Base-by-base conservation (phyloP, 2,888 invertebrate species). In the Nymphalis polychloros region DNA sequence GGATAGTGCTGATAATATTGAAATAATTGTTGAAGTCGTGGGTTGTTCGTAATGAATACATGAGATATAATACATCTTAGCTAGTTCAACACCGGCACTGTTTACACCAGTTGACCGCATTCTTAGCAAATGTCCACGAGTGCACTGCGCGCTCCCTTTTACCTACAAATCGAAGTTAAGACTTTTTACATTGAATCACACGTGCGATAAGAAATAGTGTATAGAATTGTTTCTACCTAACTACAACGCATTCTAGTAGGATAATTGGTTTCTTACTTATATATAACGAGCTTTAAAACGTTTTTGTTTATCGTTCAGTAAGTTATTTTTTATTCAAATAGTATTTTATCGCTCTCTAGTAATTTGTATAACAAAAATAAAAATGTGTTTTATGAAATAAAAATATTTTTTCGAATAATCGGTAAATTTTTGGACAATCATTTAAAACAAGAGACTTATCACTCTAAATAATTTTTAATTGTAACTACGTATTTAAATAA, bases 71-170 rank as follows among this genome's bases (percentile, higher is more conserved):
- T 57, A 35, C 10, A 57, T 31, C 19, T n/a, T n/a, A 50, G 27
- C 41, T 53, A 23, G n/a, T 31, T 59, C 41, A 8, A 23, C 31
- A 48, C 50, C n/a, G 35, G 64, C 19, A 50, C 35, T 77, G 78
- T 77, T 79, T 77, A 76, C 77, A 82, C 78, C 77, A 78, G 76
- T 75, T 83, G 85, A 83, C 86, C 85, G 86, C 86, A 87, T 86
- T 86, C 86, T 82, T 72, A 19, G 66, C 75, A 73, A 80, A 80
- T 81, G 84, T 80, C 79, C 78, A 79, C 72, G 68, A 63, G 69
- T 64, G 63, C 68, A 53, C 63, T 63, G 52, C 61, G 65, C 76
- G 68, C 73, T 75, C 73, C 75, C 75, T 76, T 76, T 73, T 75
- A 74, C 73, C 70, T 72, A 67, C 48, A 61, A 66, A 20, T 50